A percentile compares a stretch with the other conserved stretches of the same genome.
These are phyloP conservation scores for Pantala flavescens DNA, from an alignment of 1,140 invertebrate species.

Conservation along the genomic window DNA sequence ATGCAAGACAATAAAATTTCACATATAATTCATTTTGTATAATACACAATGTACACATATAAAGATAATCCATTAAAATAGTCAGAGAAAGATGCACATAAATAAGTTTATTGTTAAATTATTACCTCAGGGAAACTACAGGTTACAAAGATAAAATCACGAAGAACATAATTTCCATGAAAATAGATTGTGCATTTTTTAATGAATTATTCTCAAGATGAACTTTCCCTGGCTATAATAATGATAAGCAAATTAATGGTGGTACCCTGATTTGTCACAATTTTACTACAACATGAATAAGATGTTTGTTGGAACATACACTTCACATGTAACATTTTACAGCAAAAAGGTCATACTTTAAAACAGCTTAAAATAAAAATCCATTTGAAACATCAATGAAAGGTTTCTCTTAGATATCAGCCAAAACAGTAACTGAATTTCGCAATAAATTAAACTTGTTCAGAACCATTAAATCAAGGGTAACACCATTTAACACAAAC, in stretches of 20 bases:
- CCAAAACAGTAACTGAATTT: too few relatives aligned
- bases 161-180: too few relatives aligned
- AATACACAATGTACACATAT: constrained; percentile 2
- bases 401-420: too few relatives aligned
- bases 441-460: neutral
- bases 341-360: neutral
- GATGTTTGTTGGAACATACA: neutral
- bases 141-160: neutral
- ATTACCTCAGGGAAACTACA: neutral
- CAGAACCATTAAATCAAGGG: neutral
- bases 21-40: constrained; percentile 9
- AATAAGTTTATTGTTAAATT: neutral
- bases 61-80: constrained; percentile 2
- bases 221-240: constrained; percentile 6
- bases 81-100: constrained; percentile 9
- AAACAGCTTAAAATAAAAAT: neutral
- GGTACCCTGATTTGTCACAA: neutral
- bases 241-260: neutral
- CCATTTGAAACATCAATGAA: neutral
- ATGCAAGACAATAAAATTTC: constrained; percentile 10
- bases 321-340: neutral
- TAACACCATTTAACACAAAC: constrained; percentile 6
- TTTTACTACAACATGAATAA: neutral
- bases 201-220: neutral
- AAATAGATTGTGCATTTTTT: neutral